Percentiles rank a stretch among this genome's conserved stretches.
phyloP scores from a whole-genome alignment of 2,888 invertebrate species.

The Trilocha varians region DNA sequence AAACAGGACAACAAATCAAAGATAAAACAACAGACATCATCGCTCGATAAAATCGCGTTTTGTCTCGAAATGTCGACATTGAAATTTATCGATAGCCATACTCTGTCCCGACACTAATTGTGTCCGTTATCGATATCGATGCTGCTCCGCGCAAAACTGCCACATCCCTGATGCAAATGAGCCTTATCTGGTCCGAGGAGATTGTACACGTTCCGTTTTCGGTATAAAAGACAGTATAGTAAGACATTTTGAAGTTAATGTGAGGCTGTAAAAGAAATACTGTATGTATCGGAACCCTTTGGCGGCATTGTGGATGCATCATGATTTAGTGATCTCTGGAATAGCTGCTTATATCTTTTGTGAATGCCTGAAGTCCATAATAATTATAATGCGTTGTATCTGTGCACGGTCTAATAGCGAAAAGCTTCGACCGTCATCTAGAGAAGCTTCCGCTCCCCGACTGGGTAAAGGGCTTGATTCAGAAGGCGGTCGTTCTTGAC shows the following conservation, averaged over 20 bases:
- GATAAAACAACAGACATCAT: conserved; percentile 5
- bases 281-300: not conserved
- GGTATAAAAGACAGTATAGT: not conserved
- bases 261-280: not conserved
- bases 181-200: conserved; percentile 14
- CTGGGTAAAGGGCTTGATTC: no score
- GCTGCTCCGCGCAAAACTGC: conserved; percentile 32
- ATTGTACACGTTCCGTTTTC: not conserved
- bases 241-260: not conserved
- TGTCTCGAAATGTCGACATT: conserved; percentile 51
- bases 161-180: conserved; percentile 41
- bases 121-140: conserved; percentile 40
- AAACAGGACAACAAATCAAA: not conserved
- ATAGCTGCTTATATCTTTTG: no score
- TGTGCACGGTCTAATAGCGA: no score
- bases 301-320: not conserved
- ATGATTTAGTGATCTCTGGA: not conserved
- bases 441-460: no score
- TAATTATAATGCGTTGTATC: no score
- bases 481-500: no score
- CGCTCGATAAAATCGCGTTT: conserved; percentile 57
- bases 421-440: no score
- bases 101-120: conserved; percentile 63
- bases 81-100: conserved; percentile 49
- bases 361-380: no score